Evolutionary conservation across 2,888 invertebrate genomes (phyloP).

Genomic region (Hypselothyrea guttata): DNA sequence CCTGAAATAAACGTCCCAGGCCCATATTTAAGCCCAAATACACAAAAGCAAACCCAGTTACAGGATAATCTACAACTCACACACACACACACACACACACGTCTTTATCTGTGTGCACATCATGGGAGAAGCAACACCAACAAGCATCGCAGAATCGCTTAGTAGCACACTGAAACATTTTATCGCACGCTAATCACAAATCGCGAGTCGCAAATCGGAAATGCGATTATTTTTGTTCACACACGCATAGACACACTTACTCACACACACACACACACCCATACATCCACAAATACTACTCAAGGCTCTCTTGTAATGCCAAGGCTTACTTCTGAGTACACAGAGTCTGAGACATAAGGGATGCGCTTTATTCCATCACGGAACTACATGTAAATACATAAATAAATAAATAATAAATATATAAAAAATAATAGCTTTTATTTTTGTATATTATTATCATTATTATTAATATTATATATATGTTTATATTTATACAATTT

Average conservation of each 20-base stretch:
- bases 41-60: conserved; percentile 37
- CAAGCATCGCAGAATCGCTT: conserved; percentile 16
- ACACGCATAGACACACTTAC: conserved; percentile 29
- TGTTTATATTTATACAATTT: no score
- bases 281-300: neutral
- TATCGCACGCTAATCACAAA: conserved; percentile 74
- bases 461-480: no score
- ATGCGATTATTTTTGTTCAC: conserved; percentile 71
- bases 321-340: neutral
- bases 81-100: conserved; percentile 16
- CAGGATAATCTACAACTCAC: conserved; percentile 26
- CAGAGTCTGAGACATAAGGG: no score
- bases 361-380: neutral
- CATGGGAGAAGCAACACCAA: conserved; percentile 16
- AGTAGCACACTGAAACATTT: conserved; percentile 36
- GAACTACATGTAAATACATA: no score
- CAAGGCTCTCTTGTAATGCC: neutral
- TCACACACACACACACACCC: conserved; percentile 12
- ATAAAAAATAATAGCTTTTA: no score
- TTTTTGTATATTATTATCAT: no score
- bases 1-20: conserved; percentile 61
- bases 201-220: conserved; percentile 75
- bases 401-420: no score
- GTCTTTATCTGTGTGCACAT: conserved; percentile 1
- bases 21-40: conserved; percentile 62